These are phyloP conservation scores for Anisognathus igniventris DNA, from an alignment of 2,797 vertebrate species.

Conservation along the genomic window DNA sequence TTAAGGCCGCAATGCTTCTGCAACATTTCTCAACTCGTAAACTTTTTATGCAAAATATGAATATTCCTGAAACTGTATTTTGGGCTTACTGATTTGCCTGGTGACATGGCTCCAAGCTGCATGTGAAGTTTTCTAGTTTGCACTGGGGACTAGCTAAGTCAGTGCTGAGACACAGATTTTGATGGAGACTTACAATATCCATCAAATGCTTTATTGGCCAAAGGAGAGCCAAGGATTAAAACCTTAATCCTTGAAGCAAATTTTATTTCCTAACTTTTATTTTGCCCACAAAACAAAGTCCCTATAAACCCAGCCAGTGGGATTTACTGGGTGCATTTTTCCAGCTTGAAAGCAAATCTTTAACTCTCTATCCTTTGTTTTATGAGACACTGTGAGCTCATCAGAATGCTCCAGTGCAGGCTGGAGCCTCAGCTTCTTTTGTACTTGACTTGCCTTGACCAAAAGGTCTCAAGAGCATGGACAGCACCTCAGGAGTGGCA, in stretches of 20 bases:
- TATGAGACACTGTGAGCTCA: not conserved
- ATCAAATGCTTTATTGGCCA: constrained; percentile 26
- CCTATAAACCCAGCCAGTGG: not conserved
- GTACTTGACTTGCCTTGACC: not conserved
- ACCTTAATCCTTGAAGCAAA: constrained; percentile 44
- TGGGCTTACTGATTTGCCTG: not conserved
- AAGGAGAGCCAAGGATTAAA: constrained; percentile 40
- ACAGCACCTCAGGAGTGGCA: not conserved
- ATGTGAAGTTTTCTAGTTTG: not conserved
- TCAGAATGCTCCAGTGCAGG: not conserved
- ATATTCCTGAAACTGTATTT: not conserved
- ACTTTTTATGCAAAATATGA: not conserved
- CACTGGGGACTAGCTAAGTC: not conserved
- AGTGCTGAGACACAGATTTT: not conserved
- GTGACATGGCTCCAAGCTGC: not conserved
- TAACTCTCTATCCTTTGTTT: not conserved
- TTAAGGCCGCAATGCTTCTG: not conserved
- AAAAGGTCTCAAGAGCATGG: not conserved
- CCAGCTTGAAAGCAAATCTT: constrained; percentile 16
- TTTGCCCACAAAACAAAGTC: constrained; percentile 33
- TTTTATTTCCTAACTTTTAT: constrained; percentile 59
- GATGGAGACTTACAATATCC: not conserved
- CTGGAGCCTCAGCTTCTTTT: not conserved
- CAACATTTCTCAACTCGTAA: not conserved
- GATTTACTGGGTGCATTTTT: constrained; percentile 38